Conservation (phyloP, 2,113 vertebrate genomes). For the Trichechus manatus region DNA sequence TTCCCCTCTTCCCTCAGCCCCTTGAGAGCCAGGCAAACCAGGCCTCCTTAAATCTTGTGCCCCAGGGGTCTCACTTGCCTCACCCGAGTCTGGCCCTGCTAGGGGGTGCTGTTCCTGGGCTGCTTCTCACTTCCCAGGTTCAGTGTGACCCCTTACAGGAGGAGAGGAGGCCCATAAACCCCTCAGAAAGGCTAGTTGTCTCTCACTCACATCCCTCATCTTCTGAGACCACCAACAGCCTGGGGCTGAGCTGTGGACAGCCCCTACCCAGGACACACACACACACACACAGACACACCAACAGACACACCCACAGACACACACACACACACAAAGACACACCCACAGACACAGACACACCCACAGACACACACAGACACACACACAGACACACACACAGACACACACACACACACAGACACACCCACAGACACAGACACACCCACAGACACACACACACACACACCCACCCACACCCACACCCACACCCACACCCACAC, state of each 20-base stretch:
- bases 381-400: background rate
- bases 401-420: background rate
- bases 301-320: too few species aligned
- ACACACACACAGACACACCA: background rate
- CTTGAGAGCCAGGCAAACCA: background rate
- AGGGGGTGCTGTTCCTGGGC: fast-evolving
- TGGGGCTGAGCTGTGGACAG: background rate
- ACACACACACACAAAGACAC: background rate
- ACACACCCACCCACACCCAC: background rate
- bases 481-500: too few species aligned
- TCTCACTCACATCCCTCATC: background rate
- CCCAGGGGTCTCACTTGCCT: too few species aligned
- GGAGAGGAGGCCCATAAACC: background rate
- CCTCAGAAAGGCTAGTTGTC: background rate
- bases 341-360: background rate
- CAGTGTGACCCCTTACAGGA: background rate
- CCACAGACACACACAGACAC: too few species aligned
- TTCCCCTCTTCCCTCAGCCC: background rate
- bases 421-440: too few species aligned
- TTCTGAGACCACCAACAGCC: background rate
- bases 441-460: background rate
- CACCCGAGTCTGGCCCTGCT: background rate
- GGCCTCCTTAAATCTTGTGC: fast-evolving
- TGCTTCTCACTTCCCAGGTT: background rate
- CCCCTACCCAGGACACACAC: background rate